Percentiles rank a stretch among this genome's conserved stretches.
phyloP scores from a whole-genome alignment of 2,888 invertebrate genomes.

The Teleogryllus oceanicus region DNA sequence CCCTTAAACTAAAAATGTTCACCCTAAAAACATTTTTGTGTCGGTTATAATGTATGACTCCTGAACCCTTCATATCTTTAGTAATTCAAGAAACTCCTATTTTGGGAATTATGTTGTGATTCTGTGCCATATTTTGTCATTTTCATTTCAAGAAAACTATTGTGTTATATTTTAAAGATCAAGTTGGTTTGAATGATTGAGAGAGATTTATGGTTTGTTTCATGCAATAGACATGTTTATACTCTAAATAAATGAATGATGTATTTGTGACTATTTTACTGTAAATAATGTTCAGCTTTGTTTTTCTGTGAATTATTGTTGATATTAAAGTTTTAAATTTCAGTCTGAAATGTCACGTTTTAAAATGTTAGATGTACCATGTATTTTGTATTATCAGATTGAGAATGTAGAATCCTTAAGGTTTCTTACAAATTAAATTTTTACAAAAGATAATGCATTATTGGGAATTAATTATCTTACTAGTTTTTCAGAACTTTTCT shows the following conservation, averaged over 20 bases:
- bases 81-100: too few species aligned
- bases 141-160: too few species aligned
- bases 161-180: too few species aligned
- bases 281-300: conserved; percentile 29
- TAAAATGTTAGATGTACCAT: conserved; percentile 22
- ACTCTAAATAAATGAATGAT: neutral
- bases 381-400: neutral
- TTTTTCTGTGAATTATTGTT: conserved; percentile 32
- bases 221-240: neutral
- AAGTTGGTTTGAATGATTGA: too few species aligned
- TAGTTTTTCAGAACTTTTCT: too few species aligned
- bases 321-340: conserved; percentile 28
- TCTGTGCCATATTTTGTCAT: too few species aligned
- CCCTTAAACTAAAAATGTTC: too few species aligned
- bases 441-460: neutral
- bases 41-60: too few species aligned
- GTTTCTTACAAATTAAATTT: conserved; percentile 18
- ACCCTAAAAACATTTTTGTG: too few species aligned
- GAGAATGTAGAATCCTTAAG: neutral
- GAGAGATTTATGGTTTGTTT: neutral
- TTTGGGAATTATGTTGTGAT: too few species aligned
- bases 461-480: too few species aligned
- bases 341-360: conserved; percentile 25
- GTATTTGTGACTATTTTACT: conserved; percentile 26
- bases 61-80: too few species aligned